A percentile compares a stretch with the other conserved stretches of the same genome.
phyloP scores from a whole-genome alignment of 2,113 vertebrate genomes.

The Leucosticte australis region DNA sequence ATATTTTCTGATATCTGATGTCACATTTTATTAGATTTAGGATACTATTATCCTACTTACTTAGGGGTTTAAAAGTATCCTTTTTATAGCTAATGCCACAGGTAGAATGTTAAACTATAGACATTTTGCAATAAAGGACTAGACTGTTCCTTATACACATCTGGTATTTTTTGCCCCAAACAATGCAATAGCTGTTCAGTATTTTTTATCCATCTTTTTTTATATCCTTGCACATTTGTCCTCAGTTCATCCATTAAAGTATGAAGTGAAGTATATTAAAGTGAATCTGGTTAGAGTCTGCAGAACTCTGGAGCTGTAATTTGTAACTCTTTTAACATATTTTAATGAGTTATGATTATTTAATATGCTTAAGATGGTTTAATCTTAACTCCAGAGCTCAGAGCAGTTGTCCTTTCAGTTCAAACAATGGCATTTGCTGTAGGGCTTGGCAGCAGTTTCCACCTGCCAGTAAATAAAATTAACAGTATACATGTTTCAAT shows the following conservation, averaged over 20 bases:
- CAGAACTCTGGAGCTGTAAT: neutral
- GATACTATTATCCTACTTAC: conserved; percentile 64
- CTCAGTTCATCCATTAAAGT: neutral
- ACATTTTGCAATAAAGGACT: conserved; percentile 59
- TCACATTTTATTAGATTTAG: conserved; percentile 78
- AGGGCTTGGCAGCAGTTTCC: neutral
- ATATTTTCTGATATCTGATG: conserved; percentile 72
- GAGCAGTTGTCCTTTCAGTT: neutral
- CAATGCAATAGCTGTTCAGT: neutral
- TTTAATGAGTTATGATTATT: neutral
- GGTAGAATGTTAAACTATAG: conserved; percentile 70
- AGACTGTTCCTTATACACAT: conserved; percentile 47
- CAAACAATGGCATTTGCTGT: neutral
- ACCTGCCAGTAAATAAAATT: neutral
- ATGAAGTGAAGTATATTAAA: neutral
- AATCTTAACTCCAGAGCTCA: neutral
- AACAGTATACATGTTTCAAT: neutral
- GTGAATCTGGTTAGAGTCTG: neutral
- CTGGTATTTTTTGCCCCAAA: conserved; percentile 34
- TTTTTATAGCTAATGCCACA: conserved; percentile 71
- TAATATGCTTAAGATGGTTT: neutral
- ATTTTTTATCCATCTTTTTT: neutral
- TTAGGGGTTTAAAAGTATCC: conserved; percentile 62
- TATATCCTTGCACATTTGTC: neutral
- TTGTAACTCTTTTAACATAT: neutral